A percentile compares a stretch with the other conserved stretches of the same genome.
Conservation (phyloP, 2,888 invertebrate species). For the Silvanus unidentatus region DNA sequence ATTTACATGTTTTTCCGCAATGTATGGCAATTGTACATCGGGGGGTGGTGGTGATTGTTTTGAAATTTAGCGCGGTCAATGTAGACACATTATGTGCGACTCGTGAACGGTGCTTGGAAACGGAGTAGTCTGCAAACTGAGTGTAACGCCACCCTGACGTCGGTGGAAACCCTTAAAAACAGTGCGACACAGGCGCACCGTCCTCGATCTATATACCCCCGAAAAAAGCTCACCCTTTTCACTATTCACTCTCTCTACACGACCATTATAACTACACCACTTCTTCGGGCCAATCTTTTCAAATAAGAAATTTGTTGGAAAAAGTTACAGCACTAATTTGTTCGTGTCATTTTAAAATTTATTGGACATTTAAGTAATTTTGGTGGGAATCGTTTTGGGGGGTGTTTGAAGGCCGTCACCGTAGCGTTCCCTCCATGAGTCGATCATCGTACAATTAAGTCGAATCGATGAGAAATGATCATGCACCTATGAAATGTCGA, state of each 20-base stretch:
- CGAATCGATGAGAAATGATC: too few relatives aligned
- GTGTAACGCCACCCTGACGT: slow-evolving; percentile 30
- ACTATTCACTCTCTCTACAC: background rate
- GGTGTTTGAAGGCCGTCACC: too few relatives aligned
- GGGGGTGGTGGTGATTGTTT: slow-evolving; percentile 2
- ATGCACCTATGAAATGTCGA: too few relatives aligned
- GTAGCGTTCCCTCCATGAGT: too few relatives aligned
- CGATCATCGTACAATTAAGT: too few relatives aligned
- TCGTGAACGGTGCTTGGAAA: too few relatives aligned
- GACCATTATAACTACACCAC: background rate
- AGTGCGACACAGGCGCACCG: slow-evolving; percentile 29
- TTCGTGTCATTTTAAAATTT: slow-evolving; percentile 22
- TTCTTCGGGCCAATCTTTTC: slow-evolving; percentile 17
- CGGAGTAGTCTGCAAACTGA: slow-evolving; percentile 29
- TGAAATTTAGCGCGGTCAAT: slow-evolving; percentile 12
- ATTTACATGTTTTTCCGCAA: too few relatives aligned
- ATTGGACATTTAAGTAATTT: slow-evolving; percentile 15
- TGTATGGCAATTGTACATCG: too few relatives aligned
- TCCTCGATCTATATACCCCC: slow-evolving; percentile 25
- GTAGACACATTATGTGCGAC: too few relatives aligned
- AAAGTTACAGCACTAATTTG: slow-evolving; percentile 25
- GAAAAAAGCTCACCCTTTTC: slow-evolving; percentile 9
- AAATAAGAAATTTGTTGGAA: slow-evolving; percentile 21
- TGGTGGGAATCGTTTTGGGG: too few relatives aligned
- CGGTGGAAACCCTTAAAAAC: slow-evolving; percentile 30